Evolutionary conservation across 2,888 invertebrate genomes (phyloP).

Genomic region (Nemotelus pantherinus): DNA sequence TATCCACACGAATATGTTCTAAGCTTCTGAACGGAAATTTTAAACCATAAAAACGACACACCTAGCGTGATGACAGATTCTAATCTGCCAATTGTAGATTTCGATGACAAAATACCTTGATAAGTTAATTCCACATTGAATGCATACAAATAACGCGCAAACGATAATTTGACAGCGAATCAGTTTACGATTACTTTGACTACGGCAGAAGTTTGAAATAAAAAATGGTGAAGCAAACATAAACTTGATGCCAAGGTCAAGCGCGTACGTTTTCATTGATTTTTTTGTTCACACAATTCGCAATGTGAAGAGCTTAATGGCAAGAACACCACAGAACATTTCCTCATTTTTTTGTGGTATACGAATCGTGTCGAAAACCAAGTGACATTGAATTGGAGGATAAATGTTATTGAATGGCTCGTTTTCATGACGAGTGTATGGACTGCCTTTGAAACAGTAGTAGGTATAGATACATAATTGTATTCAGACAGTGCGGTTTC

Average conservation of each 20-base stretch:
- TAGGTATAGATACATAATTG: no score
- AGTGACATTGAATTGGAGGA: no score
- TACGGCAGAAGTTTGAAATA: neutral
- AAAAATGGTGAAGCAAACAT: slow-evolving; percentile 9
- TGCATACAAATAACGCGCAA: neutral
- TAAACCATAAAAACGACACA: no score
- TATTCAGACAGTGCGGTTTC: no score
- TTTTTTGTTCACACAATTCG: slow-evolving; percentile 21
- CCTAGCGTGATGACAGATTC: neutral
- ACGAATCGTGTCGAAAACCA: no score
- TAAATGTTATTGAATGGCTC: no score
- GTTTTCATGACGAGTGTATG: no score
- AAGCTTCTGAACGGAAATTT: no score
- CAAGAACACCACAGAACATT: neutral
- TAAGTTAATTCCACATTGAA: neutral
- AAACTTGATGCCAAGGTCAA: slow-evolving; percentile 52
- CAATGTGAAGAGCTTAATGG: no score
- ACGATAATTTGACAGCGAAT: neutral
- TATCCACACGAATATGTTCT: no score
- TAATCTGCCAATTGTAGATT: slow-evolving; percentile 11
- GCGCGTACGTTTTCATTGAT: slow-evolving; percentile 53
- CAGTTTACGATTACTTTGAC: neutral
- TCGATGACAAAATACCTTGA: slow-evolving; percentile 32
- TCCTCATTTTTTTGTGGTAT: neutral
- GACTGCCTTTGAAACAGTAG: no score